Percentiles rank a stretch among this genome's conserved stretches.
phyloP scores from a whole-genome alignment of 2,113 vertebrate genomes.

The Corythaeola cristata region DNA sequence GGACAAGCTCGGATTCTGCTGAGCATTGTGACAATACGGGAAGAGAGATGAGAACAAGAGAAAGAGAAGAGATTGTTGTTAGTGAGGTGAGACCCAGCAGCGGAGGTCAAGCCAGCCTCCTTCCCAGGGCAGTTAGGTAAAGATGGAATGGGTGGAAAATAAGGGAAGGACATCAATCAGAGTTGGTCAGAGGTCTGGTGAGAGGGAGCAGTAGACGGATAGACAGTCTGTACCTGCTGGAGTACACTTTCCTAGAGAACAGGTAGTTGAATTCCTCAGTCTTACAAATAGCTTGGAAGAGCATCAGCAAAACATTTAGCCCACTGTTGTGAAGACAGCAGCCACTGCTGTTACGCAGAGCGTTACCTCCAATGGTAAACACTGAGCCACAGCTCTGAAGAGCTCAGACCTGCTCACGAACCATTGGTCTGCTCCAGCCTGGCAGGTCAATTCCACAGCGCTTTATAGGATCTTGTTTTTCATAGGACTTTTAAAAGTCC shows the following conservation, averaged over 20 bases:
- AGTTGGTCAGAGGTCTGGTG: not conserved
- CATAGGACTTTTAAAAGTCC: too few species aligned
- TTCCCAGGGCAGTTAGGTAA: accelerated
- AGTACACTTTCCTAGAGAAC: not conserved
- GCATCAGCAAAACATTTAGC: not conserved
- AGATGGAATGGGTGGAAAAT: not conserved
- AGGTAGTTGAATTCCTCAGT: not conserved
- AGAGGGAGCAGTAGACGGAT: not conserved
- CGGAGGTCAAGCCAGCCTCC: not conserved
- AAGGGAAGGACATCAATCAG: accelerated
- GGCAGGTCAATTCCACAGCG: not conserved
- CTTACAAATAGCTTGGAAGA: not conserved
- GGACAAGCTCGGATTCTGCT: not conserved
- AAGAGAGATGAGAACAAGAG: not conserved
- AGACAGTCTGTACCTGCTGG: not conserved
- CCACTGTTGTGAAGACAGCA: not conserved
- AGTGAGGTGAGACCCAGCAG: not conserved
- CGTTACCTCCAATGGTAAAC: not conserved
- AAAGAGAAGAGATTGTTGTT: not conserved
- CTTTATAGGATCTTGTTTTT: not conserved
- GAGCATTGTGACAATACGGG: not conserved
- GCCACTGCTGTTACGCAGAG: not conserved
- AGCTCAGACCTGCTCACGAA: not conserved
- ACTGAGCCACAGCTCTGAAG: not conserved
- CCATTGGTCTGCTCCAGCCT: not conserved